Conservation (phyloP, 2,113 vertebrate species). For the Steatornis caripensis region DNA sequence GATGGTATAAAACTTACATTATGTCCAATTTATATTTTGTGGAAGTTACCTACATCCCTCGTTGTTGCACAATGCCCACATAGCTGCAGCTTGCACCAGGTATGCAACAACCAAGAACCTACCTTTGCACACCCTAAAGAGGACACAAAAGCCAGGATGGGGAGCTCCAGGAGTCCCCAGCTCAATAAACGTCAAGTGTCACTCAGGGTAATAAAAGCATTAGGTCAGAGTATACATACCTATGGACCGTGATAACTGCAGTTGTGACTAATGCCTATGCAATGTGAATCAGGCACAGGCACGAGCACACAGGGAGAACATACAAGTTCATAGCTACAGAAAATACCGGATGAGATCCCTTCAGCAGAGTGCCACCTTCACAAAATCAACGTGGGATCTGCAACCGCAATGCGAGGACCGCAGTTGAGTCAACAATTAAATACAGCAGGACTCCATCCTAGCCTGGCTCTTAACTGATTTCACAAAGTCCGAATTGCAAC, state of each 20-base stretch:
- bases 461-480: background rate
- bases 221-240: background rate
- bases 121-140: background rate
- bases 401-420: too few species aligned
- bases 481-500: background rate
- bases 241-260: background rate
- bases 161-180: background rate
- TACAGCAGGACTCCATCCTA: background rate
- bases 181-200: background rate
- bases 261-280: background rate
- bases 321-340: background rate
- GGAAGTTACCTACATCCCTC: background rate
- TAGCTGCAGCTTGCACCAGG: background rate
- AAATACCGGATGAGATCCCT: background rate
- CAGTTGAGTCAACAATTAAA: too few species aligned
- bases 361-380: background rate
- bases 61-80: background rate
- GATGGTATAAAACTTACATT: background rate
- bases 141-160: background rate
- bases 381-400: background rate
- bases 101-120: background rate
- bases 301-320: background rate
- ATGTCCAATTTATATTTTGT: background rate
- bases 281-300: background rate
- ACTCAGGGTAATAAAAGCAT: background rate